These are phyloP conservation scores for Drosophila littoralis DNA, from an alignment of 1,140 invertebrate genomes.

Conservation along the genomic window DNA sequence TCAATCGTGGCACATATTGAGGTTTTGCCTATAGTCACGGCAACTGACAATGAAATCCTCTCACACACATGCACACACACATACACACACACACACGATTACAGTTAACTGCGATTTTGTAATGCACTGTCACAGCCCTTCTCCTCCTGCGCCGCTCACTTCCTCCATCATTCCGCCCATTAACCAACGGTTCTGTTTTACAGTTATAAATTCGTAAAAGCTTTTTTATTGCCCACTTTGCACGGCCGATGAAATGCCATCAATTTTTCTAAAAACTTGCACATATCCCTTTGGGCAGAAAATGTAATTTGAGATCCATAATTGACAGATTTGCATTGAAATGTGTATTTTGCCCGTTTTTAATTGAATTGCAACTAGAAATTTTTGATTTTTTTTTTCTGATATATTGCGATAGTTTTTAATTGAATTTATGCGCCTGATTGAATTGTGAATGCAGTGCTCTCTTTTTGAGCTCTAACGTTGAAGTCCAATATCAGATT, in stretches of 20 bases:
- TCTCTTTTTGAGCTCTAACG: too few relatives aligned
- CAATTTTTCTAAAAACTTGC: constrained; percentile 30
- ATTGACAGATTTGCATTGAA: constrained; percentile 35
- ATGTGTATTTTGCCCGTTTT: constrained; percentile 10
- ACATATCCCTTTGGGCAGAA: constrained; percentile 19
- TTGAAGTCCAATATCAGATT: too few relatives aligned
- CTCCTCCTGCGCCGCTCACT: not conserved
- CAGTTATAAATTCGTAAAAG: constrained; percentile 41
- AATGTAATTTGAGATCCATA: constrained; percentile 49
- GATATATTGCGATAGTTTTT: constrained; percentile 24
- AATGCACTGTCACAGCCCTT: constrained; percentile 5
- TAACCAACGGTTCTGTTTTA: constrained; percentile 12
- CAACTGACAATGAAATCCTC: constrained; percentile 33
- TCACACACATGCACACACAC: constrained; percentile 10
- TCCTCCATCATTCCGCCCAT: not conserved
- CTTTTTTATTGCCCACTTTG: constrained; percentile 49
- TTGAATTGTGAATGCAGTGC: not conserved
- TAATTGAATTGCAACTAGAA: constrained; percentile 39
- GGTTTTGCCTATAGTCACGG: constrained; percentile 16
- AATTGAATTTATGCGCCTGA: constrained; percentile 30
- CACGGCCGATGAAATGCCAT: constrained; percentile 39
- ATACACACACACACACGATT: not conserved
- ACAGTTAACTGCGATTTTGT: constrained; percentile 24
- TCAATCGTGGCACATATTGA: constrained; percentile 31
- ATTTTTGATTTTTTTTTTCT: constrained; percentile 11